Evolutionary conservation across 1,140 invertebrate genomes (phyloP).

Genomic region (Aradophagus sp.): DNA sequence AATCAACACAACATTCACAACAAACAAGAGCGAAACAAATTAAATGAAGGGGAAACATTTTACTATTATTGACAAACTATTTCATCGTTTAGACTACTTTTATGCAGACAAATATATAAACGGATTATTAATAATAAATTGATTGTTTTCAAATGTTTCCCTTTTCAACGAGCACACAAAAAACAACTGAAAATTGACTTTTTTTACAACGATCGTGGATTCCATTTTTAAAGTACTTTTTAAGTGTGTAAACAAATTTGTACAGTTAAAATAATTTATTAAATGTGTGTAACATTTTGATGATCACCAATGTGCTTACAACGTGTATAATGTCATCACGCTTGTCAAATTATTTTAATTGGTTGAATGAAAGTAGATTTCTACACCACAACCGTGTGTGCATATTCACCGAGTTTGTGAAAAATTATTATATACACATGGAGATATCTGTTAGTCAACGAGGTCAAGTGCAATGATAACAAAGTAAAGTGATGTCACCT

Average conservation of each 20-base stretch:
- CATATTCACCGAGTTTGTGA: slow-evolving; percentile 12
- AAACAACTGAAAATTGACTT: slow-evolving; percentile 20
- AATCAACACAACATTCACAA: slow-evolving; percentile 75
- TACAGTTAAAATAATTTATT: not conserved
- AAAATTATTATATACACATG: slow-evolving; percentile 51
- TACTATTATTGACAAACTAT: slow-evolving; percentile 1
- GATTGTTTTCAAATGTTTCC: slow-evolving; percentile 46
- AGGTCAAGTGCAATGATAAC: slow-evolving; percentile 52
- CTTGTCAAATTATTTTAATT: too few relatives aligned
- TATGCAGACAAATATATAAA: too few relatives aligned
- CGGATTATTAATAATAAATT: not conserved
- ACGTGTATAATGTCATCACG: too few relatives aligned
- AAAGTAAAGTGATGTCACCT: slow-evolving; percentile 37
- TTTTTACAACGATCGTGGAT: slow-evolving; percentile 42
- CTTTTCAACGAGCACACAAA: slow-evolving; percentile 58
- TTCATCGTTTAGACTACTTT: too few relatives aligned
- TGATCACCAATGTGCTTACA: too few relatives aligned
- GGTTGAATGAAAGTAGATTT: too few relatives aligned
- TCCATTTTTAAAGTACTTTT: slow-evolving; percentile 24
- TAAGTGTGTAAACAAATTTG: not conserved
- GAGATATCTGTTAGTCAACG: slow-evolving; percentile 47
- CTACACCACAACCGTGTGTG: too few relatives aligned
- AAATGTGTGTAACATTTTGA: too few relatives aligned
- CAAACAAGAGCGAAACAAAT: slow-evolving; percentile 67
- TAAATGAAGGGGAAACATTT: slow-evolving; percentile 56